Evolutionary conservation across 2,888 invertebrate species (phyloP), one percentile per base, ranked within the genome.

Genomic region (Thymelicus sylvestris): DNA sequence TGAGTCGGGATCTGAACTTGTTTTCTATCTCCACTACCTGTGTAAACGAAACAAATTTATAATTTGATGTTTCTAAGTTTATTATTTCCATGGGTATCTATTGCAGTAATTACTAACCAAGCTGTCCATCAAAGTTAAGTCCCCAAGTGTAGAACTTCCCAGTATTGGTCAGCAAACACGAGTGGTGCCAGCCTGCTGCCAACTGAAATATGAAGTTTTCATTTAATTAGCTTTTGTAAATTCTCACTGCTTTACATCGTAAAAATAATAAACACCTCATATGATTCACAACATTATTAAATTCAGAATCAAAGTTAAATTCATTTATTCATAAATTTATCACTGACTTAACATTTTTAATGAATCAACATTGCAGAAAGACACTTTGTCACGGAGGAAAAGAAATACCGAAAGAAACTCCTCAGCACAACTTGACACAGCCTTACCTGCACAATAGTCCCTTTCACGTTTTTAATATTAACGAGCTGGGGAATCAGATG

Each of bases 91-190:
- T 31, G 31, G 31, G 31, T 31, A 31, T 24, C 3, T 24, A 24
- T 19, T 19, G 19, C 19, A 19, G n/a, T 12, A 1, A 48, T 39
- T 50, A 65, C 82, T 80, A 74, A 93, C 98, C 98, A 67, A 98
- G 91, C 85, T 98, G 98, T 48, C 98, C 98, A 83, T 98, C 98
- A 74, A 97, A 95, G 88, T 98, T 98, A 74, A 97, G 95, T 2
- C 98, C 98, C 97, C 98, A 98, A 0, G 96, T 95, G 79, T 97
- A 97, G 1, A 98, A 87, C 7, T 95, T 94, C 6, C 97, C 97
- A 66, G 95, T 94, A 67, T 95, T 95, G 57, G 96, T 96, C 64
- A 97, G 85, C 66, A 97, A 87, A 55, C 96, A 96, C 52, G 96
- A 97, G 86, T 98, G 98, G 82, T 97, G 96, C 88, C 97, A 97